Evolutionary conservation across 1,140 invertebrate species (phyloP), one percentile per base, ranked within the genome.

Genomic region (Aphis gossypii): DNA sequence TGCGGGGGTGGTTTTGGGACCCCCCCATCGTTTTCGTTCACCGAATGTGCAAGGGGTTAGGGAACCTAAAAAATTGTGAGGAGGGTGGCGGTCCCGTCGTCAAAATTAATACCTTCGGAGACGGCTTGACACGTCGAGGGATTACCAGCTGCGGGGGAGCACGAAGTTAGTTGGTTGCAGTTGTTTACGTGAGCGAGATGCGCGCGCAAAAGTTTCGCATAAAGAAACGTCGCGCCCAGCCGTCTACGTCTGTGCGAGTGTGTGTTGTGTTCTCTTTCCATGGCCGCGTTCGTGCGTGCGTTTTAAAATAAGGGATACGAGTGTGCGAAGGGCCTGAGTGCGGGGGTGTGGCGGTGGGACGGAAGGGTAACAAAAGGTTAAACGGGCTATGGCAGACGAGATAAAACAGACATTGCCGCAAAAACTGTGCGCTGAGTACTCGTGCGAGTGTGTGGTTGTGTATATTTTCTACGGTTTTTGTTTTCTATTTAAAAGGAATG

Each of bases 71-170:
- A 83, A 35, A 83, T 18, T 76, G 14, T 6, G 60, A n/a, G 60
- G 8, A 83, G 87, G 48, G 87, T 54, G n/a, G 30, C 14, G n/a
- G 41, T 30, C 14, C 9, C 21, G 30, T 89, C 48, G 23, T 90
- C 89, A 41, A 90, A 90, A 90, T 90, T 90, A 90, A 90, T 90
- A 90, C 89, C 89, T 90, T 90, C 9, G 23, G 89, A 90, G 89
- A 56, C 89, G 35, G 20, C 25, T 38, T 46, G 89, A 90, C 89
- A 60, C 54, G 46, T 14, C 51, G 23, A 90, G 89, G 89, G 51
- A 90, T 60, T 90, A 90, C 35, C 23, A 6, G 51, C 38, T 41
- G 51, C 38, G n/a, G 11, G 9, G 8, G 35, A 18, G 7, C 82
- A 9, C 23, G 35, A 68, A 68, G 38, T 38, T 41, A 41, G 38